Conservation (phyloP, 2,888 invertebrate species). For the Drosophila colorata region DNA sequence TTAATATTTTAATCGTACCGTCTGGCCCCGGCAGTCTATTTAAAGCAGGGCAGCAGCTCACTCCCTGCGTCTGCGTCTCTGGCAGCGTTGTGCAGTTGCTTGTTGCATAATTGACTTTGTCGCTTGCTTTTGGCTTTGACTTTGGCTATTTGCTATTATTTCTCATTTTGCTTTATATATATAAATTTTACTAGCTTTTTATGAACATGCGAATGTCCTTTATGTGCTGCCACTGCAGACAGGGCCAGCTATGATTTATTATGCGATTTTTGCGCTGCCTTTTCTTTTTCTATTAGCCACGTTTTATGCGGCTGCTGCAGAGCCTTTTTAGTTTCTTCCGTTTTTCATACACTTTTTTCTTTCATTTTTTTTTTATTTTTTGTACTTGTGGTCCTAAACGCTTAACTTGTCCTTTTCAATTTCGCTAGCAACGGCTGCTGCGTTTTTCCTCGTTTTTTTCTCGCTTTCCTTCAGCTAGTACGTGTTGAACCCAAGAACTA, state of each 20-base stretch:
- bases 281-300: constrained; percentile 67
- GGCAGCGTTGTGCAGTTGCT: constrained; percentile 28
- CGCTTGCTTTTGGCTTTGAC: constrained; percentile 54
- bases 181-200: constrained; percentile 65
- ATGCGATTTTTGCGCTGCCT: constrained; percentile 65
- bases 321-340: constrained; percentile 15
- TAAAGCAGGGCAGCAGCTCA: constrained; percentile 34
- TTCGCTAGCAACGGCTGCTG: constrained; percentile 42
- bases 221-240: constrained; percentile 49
- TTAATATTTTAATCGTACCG: constrained; percentile 75
- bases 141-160: constrained; percentile 61
- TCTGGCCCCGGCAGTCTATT: constrained; percentile 60
- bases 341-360: neutral
- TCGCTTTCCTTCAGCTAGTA: constrained; percentile 16
- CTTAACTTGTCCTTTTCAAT: constrained; percentile 79
- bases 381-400: constrained; percentile 44
- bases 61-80: neutral
- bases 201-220: constrained; percentile 71
- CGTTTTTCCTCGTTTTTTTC: constrained; percentile 34
- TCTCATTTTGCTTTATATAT: constrained; percentile 42
- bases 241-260: constrained; percentile 70
- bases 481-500: constrained; percentile 40
- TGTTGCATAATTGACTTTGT: constrained; percentile 81
- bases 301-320: constrained; percentile 57
- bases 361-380: neutral